phyloP scores from a whole-genome alignment of 2,797 vertebrate species.

The Syngnathus acus region DNA sequence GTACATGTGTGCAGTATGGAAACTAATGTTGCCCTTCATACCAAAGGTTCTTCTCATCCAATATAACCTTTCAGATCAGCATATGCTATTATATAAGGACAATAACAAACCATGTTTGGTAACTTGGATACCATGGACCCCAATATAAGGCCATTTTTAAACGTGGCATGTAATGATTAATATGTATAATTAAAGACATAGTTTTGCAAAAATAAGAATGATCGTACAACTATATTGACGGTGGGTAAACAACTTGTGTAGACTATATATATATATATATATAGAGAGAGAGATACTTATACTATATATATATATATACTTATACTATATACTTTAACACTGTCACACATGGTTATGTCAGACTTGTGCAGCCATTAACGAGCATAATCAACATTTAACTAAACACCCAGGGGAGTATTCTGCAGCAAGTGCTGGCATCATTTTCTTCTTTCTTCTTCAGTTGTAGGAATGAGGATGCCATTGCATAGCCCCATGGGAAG shows the following conservation, averaged over 20 bases:
- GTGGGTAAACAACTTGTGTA: neutral
- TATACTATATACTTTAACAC: conserved; percentile 8
- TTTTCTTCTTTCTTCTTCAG: conserved; percentile 47
- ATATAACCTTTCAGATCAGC: neutral
- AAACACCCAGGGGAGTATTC: conserved; percentile 48
- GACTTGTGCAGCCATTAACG: conserved; percentile 47
- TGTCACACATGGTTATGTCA: conserved; percentile 15
- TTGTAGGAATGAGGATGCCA: conserved; percentile 47
- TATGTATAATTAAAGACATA: neutral
- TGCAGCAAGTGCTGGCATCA: conserved; percentile 50
- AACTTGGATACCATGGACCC: neutral
- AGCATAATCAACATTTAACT: conserved; percentile 62
- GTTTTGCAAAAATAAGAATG: no score
- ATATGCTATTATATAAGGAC: neutral
- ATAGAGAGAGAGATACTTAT: no score
- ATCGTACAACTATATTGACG: neutral
- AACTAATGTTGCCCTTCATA: neutral
- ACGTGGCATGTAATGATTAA: neutral
- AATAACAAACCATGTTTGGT: neutral
- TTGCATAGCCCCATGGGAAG: conserved; percentile 53
- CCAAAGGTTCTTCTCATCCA: neutral
- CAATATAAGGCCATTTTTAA: neutral
- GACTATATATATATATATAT: no score
- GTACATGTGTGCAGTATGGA: conserved; percentile 1
- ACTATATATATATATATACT: no score